phyloP scores from a whole-genome alignment of 2,113 vertebrate genomes.

The human region GRCh38 chr2:174420001-174420500 shows the following conservation, averaged over 20 bases:
- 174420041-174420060: not conserved
- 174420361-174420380: not conserved
- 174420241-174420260: not conserved
- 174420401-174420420: not conserved
- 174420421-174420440: not conserved
- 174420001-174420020: not conserved
- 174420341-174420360: not conserved
- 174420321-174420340: not conserved
- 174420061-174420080: not conserved
- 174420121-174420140: not conserved
- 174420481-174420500: not conserved
- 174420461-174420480: not conserved
- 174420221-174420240: not conserved
- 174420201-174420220: not conserved
- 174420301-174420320: not conserved
- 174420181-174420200: not conserved
- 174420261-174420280: not conserved
- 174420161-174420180: not conserved
- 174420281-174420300: not conserved
- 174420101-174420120: not conserved
- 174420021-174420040: not conserved
- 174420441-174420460: not conserved
- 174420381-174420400: not conserved
- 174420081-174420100: not conserved
- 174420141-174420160: not conserved